Evolutionary conservation across 1,140 invertebrate species (phyloP).

Genomic region (Diachasmimorpha longicaudata): DNA sequence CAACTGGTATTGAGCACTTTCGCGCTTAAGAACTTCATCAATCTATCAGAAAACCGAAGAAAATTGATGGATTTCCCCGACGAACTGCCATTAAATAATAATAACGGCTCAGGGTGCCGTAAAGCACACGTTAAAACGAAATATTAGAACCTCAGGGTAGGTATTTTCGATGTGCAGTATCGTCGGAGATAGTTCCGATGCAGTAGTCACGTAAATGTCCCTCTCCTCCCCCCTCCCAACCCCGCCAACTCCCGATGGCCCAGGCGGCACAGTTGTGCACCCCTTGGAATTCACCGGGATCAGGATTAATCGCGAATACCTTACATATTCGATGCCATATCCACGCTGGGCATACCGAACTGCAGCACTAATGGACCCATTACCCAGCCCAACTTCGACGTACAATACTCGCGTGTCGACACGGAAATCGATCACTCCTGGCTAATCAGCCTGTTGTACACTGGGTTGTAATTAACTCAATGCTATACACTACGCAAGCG

Average conservation of each 20-base stretch:
- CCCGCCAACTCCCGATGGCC: no score
- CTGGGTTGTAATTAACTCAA: conserved; percentile 4
- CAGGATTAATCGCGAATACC: conserved; percentile 46
- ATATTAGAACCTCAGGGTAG: background rate
- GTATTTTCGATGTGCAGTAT: background rate
- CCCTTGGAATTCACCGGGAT: conserved; percentile 36
- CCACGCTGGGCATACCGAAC: conserved; percentile 40
- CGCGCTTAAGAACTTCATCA: no score
- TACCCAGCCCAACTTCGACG: conserved; percentile 17
- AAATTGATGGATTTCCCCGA: no score
- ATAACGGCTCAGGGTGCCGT: no score
- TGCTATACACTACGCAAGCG: background rate
- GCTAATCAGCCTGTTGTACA: conserved; percentile 40
- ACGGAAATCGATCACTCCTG: conserved; percentile 48
- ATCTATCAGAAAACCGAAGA: no score
- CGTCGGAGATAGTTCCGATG: background rate
- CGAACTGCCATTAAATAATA: no score
- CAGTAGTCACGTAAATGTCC: background rate
- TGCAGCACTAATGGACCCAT: conserved; percentile 41
- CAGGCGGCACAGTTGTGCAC: background rate
- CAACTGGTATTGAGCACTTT: no score
- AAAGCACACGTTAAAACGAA: background rate
- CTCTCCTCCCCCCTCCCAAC: background rate
- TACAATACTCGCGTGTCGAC: conserved; percentile 5
- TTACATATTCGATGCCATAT: conserved; percentile 47